Percentiles rank a stretch among this genome's conserved stretches.
Conservation (phyloP, 2,113 vertebrate genomes). For the Triplophysa dalaica region DNA sequence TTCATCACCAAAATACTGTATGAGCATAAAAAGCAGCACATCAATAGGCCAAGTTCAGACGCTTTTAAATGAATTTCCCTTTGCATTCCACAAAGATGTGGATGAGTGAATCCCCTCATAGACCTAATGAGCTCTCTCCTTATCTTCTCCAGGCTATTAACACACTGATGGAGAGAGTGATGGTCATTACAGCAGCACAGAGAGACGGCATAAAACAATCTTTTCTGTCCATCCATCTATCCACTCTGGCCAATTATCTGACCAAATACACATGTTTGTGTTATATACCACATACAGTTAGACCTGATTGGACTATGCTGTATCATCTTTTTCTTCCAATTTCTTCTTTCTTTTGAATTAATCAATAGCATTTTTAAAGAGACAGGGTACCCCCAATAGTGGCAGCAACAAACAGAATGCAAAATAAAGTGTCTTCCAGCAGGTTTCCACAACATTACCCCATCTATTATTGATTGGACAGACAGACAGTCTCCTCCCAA, state of each 20-base stretch:
- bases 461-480: too few species aligned
- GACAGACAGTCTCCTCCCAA: too few species aligned
- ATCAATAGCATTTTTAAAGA: too few species aligned
- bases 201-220: slow-evolving; percentile 25
- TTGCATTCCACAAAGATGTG: slow-evolving; percentile 21
- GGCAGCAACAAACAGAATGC: too few species aligned
- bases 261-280: not conserved
- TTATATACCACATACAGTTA: not conserved
- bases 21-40: slow-evolving; percentile 11
- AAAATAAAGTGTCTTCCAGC: too few species aligned
- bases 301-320: not conserved
- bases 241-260: not conserved
- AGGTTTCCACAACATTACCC: too few species aligned
- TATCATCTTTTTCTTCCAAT: too few species aligned
- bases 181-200: slow-evolving; percentile 18
- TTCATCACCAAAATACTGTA: slow-evolving; percentile 6
- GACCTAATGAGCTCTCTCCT: slow-evolving; percentile 35
- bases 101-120: slow-evolving; percentile 19
- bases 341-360: too few species aligned
- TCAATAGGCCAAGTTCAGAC: slow-evolving; percentile 20
- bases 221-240: slow-evolving; percentile 9
- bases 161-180: slow-evolving; percentile 15
- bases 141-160: slow-evolving; percentile 39
- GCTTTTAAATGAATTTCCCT: slow-evolving; percentile 39
- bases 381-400: too few species aligned